Conservation (phyloP, 2,113 vertebrate species). For the Cyanoramphus novaezelandiae region DNA sequence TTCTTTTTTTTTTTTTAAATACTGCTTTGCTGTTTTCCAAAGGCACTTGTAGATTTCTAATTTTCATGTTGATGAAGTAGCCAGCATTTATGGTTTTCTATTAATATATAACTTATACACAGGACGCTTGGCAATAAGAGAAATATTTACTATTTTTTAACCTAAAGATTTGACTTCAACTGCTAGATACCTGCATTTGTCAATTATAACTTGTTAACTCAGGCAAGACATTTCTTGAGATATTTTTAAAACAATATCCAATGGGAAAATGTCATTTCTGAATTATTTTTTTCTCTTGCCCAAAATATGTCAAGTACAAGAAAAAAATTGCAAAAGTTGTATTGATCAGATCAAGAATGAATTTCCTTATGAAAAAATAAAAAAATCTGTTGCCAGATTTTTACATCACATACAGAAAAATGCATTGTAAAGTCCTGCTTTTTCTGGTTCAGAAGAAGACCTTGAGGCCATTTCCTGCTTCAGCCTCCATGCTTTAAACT, state of each 20-base stretch:
- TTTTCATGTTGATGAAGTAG: neutral
- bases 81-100: neutral
- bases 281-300: neutral
- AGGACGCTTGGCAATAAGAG: neutral
- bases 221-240: neutral
- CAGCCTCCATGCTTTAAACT: neutral
- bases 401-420: neutral
- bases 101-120: neutral
- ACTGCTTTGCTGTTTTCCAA: neutral
- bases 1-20: neutral
- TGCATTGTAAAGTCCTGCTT: neutral
- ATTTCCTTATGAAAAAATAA: neutral
- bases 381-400: neutral
- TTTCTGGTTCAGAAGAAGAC: neutral
- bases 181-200: neutral
- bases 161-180: neutral
- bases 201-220: neutral
- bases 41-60: neutral
- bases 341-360: neutral
- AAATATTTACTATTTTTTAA: neutral
- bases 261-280: neutral
- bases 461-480: neutral
- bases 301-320: neutral
- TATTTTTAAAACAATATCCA: neutral
- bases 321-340: neutral